These are phyloP conservation scores for Anguilla anguilla DNA, from an alignment of 2,797 vertebrate genomes.

Conservation along the genomic window DNA sequence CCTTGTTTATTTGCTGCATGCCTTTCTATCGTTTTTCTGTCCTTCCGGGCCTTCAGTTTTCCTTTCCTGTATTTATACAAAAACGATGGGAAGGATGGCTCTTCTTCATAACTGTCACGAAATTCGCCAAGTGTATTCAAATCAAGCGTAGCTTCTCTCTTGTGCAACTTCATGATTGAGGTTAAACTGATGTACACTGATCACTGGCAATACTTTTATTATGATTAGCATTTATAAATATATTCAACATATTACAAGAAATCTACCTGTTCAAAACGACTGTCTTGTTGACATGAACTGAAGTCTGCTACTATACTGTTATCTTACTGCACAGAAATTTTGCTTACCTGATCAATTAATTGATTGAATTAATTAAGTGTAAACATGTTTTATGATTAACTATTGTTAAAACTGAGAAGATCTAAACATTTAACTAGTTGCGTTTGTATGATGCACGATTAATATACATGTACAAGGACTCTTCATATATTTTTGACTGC, in stretches of 20 bases:
- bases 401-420: slow-evolving; percentile 34
- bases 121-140: not conserved
- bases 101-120: not conserved
- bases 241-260: not conserved
- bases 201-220: not conserved
- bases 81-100: not conserved
- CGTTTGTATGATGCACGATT: slow-evolving; percentile 60
- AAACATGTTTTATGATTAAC: slow-evolving; percentile 50
- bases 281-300: not conserved
- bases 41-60: not conserved
- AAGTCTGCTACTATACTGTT: not conserved
- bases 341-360: slow-evolving; percentile 1
- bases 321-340: not conserved
- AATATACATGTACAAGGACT: slow-evolving; percentile 38
- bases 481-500: slow-evolving; percentile 34
- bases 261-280: slow-evolving; percentile 16
- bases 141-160: not conserved
- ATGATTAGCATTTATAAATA: not conserved
- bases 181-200: not conserved
- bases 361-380: slow-evolving; percentile 34
- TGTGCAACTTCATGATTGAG: not conserved
- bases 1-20: slow-evolving; percentile 1
- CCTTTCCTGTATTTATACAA: not conserved
- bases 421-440: slow-evolving; percentile 41
- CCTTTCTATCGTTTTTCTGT: not conserved